Evolutionary conservation across 2,797 vertebrate species (phyloP).

Genomic region (Potorous gilbertii): DNA sequence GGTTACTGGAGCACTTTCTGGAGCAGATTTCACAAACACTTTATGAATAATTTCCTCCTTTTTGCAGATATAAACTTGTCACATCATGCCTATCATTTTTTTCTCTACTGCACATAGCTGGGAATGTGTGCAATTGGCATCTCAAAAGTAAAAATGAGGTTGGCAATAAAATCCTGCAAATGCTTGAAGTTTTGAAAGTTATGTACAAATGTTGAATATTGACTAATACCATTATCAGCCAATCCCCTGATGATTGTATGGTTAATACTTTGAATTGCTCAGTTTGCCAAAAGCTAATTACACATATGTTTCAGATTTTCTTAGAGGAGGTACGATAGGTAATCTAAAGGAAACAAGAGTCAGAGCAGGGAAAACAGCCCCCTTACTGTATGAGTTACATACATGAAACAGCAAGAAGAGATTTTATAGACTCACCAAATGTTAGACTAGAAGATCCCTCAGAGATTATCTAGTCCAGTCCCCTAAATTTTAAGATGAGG

Average conservation of each 20-base stretch:
- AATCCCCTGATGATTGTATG: background rate
- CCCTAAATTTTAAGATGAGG: background rate
- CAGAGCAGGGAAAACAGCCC: background rate
- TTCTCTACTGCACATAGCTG: background rate
- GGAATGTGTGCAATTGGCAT: background rate
- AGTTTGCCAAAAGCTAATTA: background rate
- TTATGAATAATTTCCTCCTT: background rate
- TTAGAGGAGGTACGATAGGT: background rate
- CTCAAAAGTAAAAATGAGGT: background rate
- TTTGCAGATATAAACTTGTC: background rate
- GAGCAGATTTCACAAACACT: background rate
- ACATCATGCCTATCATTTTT: background rate
- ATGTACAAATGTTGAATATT: background rate
- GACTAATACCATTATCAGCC: background rate
- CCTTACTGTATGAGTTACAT: background rate
- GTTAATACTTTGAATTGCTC: background rate
- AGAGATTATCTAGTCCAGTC: background rate
- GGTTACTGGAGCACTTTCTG: background rate
- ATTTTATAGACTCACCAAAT: background rate
- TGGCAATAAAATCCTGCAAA: background rate
- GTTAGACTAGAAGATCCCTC: background rate
- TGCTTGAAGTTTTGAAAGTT: background rate
- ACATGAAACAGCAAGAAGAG: background rate
- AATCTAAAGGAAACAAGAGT: background rate
- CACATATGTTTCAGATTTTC: background rate